These are phyloP conservation scores for Pygocentrus nattereri DNA, from an alignment of 2,797 vertebrate genomes.

Conservation along the genomic window DNA sequence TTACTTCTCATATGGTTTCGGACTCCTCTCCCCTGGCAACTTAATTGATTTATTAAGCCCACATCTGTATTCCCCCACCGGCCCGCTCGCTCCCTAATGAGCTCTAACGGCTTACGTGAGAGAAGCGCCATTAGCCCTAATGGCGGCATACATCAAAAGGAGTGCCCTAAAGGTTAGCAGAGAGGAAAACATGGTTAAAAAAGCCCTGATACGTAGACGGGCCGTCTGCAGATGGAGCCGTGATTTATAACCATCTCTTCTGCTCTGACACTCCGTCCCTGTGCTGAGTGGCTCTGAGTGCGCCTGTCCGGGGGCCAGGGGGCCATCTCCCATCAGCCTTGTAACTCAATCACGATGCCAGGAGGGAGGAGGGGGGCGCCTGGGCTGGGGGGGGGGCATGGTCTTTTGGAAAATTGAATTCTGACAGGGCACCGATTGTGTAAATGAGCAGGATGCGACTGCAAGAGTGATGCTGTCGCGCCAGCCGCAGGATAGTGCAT, in stretches of 20 bases:
- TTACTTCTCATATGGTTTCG: slow-evolving; percentile 70
- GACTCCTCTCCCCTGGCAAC: slow-evolving; percentile 76
- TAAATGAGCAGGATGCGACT: slow-evolving; percentile 58
- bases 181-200: slow-evolving; percentile 65
- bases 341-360: slow-evolving; percentile 63
- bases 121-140: slow-evolving; percentile 86
- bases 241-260: slow-evolving; percentile 83
- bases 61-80: slow-evolving; percentile 81
- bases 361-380: slow-evolving; percentile 27
- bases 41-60: slow-evolving; percentile 86
- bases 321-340: slow-evolving; percentile 57
- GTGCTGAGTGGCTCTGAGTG: slow-evolving; percentile 74
- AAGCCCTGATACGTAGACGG: slow-evolving; percentile 78
- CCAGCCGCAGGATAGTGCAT: slow-evolving; percentile 38
- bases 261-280: slow-evolving; percentile 79
- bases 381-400: background rate
- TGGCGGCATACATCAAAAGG: slow-evolving; percentile 74
- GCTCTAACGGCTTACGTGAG: slow-evolving; percentile 86
- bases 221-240: slow-evolving; percentile 74
- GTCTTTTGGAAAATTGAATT: slow-evolving; percentile 62
- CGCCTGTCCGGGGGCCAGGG: slow-evolving; percentile 71
- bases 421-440: slow-evolving; percentile 56
- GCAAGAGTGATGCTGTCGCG: slow-evolving; percentile 41
- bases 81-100: slow-evolving; percentile 85
- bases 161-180: slow-evolving; percentile 81